A percentile compares a stretch with the other conserved stretches of the same genome.
phyloP scores from a whole-genome alignment of 2,113 vertebrate genomes.

The Raphicerus campestris region DNA sequence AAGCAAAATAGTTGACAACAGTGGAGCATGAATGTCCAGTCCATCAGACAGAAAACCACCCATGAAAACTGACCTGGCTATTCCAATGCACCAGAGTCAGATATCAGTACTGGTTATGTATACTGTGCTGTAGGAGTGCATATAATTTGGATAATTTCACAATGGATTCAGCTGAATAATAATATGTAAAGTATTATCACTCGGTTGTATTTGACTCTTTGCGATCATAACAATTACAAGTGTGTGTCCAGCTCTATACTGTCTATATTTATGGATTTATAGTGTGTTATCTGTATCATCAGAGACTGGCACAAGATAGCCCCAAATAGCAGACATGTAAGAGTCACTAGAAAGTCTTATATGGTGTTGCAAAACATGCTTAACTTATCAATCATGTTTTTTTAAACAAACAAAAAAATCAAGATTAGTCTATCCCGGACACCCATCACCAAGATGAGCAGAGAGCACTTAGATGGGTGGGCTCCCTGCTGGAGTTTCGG shows the following conservation, averaged over 20 bases:
- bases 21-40: background rate
- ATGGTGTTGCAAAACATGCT: background rate
- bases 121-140: background rate
- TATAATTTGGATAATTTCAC: background rate
- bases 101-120: background rate
- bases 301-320: background rate
- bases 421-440: background rate
- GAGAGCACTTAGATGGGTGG: background rate
- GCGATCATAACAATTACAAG: background rate
- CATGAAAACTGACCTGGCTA: background rate
- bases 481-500: background rate
- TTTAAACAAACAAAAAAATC: background rate
- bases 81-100: background rate
- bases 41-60: background rate
- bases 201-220: background rate
- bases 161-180: background rate
- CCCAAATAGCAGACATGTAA: background rate
- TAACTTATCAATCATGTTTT: slow-evolving; percentile 5
- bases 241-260: background rate
- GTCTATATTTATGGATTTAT: background rate
- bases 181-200: background rate
- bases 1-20: background rate
- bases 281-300: background rate
- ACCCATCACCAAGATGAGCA: background rate
- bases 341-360: background rate